Conservation (phyloP, 2,113 vertebrate genomes). For the Rhinolophus sinicus region DNA sequence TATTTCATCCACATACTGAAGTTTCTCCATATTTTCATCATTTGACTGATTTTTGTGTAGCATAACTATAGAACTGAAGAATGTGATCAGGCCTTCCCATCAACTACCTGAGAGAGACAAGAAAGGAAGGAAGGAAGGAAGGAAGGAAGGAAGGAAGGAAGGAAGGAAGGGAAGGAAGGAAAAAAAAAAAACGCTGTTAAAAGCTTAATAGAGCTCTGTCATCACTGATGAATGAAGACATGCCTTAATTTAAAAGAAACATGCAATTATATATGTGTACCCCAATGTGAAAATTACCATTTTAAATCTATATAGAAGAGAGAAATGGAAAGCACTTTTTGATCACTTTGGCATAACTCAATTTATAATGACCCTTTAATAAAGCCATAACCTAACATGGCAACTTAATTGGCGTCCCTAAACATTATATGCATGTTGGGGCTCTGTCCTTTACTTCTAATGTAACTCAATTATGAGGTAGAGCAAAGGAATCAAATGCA, state of each 20-base stretch:
- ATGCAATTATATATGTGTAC: not conserved
- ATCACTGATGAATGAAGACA: not conserved
- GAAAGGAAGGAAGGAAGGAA: fast-evolving
- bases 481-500: not conserved
- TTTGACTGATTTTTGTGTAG: not conserved
- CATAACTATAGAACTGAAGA: not conserved
- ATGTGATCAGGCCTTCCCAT: not conserved
- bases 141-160: too few relatives aligned
- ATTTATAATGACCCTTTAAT: not conserved
- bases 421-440: not conserved
- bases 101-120: not conserved
- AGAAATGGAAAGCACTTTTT: not conserved
- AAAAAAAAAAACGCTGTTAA: not conserved
- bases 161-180: too few relatives aligned
- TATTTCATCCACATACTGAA: not conserved
- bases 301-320: not conserved
- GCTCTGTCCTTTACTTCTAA: not conserved
- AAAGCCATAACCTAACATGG: not conserved
- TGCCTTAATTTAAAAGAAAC: not conserved
- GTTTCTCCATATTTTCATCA: not conserved
- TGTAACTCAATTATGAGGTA: not conserved
- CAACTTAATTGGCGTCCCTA: not conserved
- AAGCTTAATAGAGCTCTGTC: not conserved
- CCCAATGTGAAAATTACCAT: not conserved
- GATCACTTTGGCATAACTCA: not conserved